phyloP scores from a whole-genome alignment of 2,888 invertebrate genomes.

The Drosophila algonquin region DNA sequence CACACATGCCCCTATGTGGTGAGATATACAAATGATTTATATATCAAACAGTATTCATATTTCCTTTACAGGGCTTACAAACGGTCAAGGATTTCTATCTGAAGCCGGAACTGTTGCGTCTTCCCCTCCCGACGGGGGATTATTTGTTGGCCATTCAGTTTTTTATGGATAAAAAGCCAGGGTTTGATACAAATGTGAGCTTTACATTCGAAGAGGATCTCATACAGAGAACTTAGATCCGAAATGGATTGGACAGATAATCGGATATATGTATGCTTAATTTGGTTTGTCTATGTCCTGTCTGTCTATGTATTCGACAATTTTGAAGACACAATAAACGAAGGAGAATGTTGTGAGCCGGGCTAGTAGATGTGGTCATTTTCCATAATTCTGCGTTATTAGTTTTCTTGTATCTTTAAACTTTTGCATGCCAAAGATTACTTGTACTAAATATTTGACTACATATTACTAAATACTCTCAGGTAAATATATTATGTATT shows the following conservation, averaged over 20 bases:
- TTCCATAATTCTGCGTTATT: no score
- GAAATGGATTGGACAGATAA: background rate
- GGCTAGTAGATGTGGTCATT: no score
- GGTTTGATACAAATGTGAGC: background rate
- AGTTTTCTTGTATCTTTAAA: no score
- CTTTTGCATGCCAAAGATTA: no score
- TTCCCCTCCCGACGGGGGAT: conserved; percentile 46
- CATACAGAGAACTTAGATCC: background rate
- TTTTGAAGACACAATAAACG: no score
- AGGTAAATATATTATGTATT: no score
- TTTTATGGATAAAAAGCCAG: background rate
- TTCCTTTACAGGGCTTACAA: background rate
- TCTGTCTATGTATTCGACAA: no score
- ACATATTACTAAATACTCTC: no score
- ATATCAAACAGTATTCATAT: background rate
- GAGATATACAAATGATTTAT: background rate
- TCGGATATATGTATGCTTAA: background rate
- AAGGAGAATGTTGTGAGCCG: no score
- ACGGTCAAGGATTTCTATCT: conserved; percentile 11
- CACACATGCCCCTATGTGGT: background rate
- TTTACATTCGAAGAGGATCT: background rate
- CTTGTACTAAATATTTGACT: no score
- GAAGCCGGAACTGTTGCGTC: background rate
- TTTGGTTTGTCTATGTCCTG: no score
- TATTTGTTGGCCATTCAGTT: background rate